A percentile compares a stretch with the other conserved stretches of the same genome.
phyloP scores from a whole-genome alignment of 92 coral and sea anemone genomes.

The Epizoanthus fatuus region DNA sequence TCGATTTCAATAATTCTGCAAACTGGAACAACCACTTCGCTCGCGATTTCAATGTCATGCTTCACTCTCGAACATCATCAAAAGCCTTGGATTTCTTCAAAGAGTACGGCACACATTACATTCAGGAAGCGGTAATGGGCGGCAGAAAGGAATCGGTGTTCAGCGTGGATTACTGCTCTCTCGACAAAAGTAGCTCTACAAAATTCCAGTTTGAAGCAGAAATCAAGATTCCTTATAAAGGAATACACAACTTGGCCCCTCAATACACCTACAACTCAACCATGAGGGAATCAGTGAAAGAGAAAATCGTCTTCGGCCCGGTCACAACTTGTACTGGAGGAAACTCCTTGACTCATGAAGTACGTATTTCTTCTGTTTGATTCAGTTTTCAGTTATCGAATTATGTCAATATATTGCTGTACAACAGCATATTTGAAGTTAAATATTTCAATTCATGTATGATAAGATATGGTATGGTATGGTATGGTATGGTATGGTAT shows the following conservation, averaged over 20 bases:
- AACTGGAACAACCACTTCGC: constrained; percentile 24
- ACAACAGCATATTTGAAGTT: too few relatives aligned
- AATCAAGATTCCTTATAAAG: constrained; percentile 17
- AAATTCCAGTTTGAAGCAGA: neutral
- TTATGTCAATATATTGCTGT: too few relatives aligned
- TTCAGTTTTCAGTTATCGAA: too few relatives aligned
- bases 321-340: constrained; percentile 24
- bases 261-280: neutral
- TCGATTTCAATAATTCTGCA: constrained; percentile 1
- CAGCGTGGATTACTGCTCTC: constrained; percentile 25
- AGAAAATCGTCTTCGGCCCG: constrained; percentile 6
- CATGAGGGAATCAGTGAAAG: neutral
- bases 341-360: constrained; percentile 16
- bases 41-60: neutral
- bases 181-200: neutral
- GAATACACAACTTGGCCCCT: neutral
- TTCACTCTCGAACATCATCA: neutral
- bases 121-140: constrained; percentile 32
- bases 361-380: neutral
- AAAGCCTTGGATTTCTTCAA: constrained; percentile 37
- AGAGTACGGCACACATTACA: constrained; percentile 36
- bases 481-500: too few relatives aligned
- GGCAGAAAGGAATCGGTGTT: constrained; percentile 28
- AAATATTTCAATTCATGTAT: too few relatives aligned
- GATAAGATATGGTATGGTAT: too few relatives aligned